These are phyloP conservation scores for Myotis daubentonii DNA, from an alignment of 2,797 vertebrate genomes.

Conservation along the genomic window DNA sequence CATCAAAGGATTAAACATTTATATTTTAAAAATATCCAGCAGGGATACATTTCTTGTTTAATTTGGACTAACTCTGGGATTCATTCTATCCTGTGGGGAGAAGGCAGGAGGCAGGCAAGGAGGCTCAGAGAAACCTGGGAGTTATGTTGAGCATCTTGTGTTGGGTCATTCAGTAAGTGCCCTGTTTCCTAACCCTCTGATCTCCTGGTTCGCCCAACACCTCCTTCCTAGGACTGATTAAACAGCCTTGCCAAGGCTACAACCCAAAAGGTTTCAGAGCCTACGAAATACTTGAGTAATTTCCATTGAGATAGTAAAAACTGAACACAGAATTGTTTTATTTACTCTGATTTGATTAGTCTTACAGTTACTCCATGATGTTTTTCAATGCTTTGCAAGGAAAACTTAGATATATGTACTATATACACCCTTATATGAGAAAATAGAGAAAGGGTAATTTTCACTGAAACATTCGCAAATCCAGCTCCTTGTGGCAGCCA, in stretches of 20 bases:
- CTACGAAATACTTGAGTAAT: conserved; percentile 35
- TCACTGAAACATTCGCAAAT: background rate
- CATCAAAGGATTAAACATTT: conserved; percentile 45
- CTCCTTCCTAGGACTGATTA: background rate
- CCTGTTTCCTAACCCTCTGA: background rate
- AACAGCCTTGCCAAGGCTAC: background rate
- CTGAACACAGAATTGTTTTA: background rate
- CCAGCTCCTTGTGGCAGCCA: background rate
- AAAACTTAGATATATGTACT: background rate
- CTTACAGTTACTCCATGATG: background rate
- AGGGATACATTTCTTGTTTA: conserved; percentile 36
- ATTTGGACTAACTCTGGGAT: conserved; percentile 24
- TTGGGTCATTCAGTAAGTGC: background rate
- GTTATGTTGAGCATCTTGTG: background rate
- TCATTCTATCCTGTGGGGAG: background rate
- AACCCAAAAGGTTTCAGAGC: background rate
- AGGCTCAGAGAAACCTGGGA: background rate
- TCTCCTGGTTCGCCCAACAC: background rate
- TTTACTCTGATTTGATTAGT: background rate
- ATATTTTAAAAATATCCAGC: conserved; percentile 28
- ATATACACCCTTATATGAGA: background rate
- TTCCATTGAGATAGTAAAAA: conserved; percentile 26
- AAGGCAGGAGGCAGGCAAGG: background rate
- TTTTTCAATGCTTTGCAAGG: background rate
- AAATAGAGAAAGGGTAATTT: conserved; percentile 3